phyloP scores from a whole-genome alignment of 2,113 vertebrate genomes.

The Empidonax traillii region DNA sequence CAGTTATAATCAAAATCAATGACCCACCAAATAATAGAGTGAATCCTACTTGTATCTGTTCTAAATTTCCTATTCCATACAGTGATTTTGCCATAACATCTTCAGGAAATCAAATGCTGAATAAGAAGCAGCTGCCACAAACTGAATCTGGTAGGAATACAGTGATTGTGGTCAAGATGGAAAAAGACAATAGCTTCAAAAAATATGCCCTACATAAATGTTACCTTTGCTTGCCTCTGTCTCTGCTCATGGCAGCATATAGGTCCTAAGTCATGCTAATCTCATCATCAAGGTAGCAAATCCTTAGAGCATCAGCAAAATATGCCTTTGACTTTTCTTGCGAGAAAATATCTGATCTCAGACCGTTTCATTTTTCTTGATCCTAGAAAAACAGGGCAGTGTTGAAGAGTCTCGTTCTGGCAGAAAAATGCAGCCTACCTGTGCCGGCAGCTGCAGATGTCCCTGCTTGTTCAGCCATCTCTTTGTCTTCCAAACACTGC shows the following conservation, averaged over 20 bases:
- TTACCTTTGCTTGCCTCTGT: neutral
- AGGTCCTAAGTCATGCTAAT: neutral
- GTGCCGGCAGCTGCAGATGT: neutral
- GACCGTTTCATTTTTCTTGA: neutral
- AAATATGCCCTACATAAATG: neutral
- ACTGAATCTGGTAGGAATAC: neutral
- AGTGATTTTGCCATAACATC: neutral
- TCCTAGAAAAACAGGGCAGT: neutral
- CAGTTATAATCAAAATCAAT: neutral
- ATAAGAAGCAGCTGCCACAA: slow-evolving; percentile 12
- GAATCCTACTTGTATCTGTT: neutral
- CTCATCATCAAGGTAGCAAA: neutral
- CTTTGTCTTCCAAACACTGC: neutral
- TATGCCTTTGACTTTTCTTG: neutral
- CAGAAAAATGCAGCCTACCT: neutral
- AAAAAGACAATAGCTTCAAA: neutral
- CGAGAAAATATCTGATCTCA: neutral
- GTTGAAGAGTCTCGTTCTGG: neutral
- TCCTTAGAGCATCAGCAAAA: neutral
- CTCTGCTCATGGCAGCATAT: neutral
- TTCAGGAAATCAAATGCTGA: slow-evolving; percentile 18
- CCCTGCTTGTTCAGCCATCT: neutral
- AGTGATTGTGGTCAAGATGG: neutral
- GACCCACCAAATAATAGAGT: neutral
- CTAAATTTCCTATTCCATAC: neutral